These are phyloP conservation scores for Cyphomyrus plagiostoma DNA, from an alignment of 2,113 vertebrate species.

Conservation along the genomic window DNA sequence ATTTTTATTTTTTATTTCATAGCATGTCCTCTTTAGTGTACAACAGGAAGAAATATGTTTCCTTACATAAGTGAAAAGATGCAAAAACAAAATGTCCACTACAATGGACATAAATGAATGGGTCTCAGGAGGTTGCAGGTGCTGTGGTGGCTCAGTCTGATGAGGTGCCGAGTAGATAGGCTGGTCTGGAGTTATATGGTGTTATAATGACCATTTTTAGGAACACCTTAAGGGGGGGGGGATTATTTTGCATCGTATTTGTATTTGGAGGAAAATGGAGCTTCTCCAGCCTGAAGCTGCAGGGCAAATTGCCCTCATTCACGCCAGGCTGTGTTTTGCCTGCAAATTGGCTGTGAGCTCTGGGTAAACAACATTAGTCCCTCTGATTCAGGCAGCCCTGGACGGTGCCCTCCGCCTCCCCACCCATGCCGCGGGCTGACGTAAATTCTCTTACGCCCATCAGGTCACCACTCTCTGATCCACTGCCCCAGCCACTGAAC, in stretches of 20 bases:
- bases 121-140: too few relatives aligned
- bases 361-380: not conserved
- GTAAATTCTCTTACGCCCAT: not conserved
- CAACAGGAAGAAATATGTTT: too few relatives aligned
- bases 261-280: slow-evolving; percentile 1
- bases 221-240: not conserved
- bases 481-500: not conserved
- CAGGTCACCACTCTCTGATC: not conserved
- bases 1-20: too few relatives aligned
- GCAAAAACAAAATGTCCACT: too few relatives aligned
- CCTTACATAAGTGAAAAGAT: too few relatives aligned
- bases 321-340: not conserved
- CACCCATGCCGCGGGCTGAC: not conserved
- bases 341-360: not conserved
- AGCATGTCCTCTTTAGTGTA: too few relatives aligned
- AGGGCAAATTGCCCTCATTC: slow-evolving; percentile 8
- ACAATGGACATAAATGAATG: too few relatives aligned
- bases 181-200: not conserved
- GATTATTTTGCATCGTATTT: not conserved
- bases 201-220: not conserved
- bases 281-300: not conserved
- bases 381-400: not conserved
- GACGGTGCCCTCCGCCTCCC: not conserved
- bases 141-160: not conserved
- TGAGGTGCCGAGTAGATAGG: not conserved